phyloP scores from a whole-genome alignment of 2,797 vertebrate genomes.

The Epinephelus malabaricus region DNA sequence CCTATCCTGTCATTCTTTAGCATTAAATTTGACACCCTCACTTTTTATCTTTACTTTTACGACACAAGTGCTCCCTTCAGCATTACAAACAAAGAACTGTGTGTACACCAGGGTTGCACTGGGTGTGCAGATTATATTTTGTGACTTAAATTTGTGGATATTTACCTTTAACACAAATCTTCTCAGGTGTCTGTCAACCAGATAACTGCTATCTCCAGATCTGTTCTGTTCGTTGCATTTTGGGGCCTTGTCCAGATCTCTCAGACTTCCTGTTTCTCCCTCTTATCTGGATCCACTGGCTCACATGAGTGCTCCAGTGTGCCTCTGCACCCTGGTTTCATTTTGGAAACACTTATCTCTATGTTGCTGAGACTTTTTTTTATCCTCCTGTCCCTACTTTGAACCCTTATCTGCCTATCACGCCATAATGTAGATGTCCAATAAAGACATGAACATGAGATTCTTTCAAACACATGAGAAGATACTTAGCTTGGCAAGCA shows the following conservation, averaged over 20 bases:
- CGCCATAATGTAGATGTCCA: slow-evolving; percentile 52
- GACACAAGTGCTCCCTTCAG: background rate
- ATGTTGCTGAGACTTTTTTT: slow-evolving; percentile 8
- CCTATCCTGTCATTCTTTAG: too few species aligned
- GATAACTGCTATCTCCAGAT: slow-evolving; percentile 18
- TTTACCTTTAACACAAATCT: background rate
- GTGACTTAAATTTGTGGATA: slow-evolving; percentile 6
- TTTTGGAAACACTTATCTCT: slow-evolving; percentile 49
- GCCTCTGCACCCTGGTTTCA: slow-evolving; percentile 33
- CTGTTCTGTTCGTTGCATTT: slow-evolving; percentile 41
- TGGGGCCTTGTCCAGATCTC: slow-evolving; percentile 58
- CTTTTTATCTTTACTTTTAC: background rate
- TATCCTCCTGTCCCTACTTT: slow-evolving; percentile 45
- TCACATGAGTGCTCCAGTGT: slow-evolving; percentile 20
- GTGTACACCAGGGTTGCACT: background rate
- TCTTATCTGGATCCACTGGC: slow-evolving; percentile 58
- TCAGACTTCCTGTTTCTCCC: slow-evolving; percentile 41
- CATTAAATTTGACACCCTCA: too few species aligned
- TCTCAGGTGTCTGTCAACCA: slow-evolving; percentile 1
- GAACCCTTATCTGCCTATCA: slow-evolving; percentile 57
- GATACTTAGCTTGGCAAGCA: slow-evolving; percentile 62
- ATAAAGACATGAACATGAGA: slow-evolving; percentile 54
- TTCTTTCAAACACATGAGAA: slow-evolving; percentile 48
- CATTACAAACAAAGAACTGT: background rate
- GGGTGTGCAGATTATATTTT: background rate